These are phyloP conservation scores for Pomatorhinus ruficollis DNA, from an alignment of 2,113 vertebrate genomes.

Conservation along the genomic window DNA sequence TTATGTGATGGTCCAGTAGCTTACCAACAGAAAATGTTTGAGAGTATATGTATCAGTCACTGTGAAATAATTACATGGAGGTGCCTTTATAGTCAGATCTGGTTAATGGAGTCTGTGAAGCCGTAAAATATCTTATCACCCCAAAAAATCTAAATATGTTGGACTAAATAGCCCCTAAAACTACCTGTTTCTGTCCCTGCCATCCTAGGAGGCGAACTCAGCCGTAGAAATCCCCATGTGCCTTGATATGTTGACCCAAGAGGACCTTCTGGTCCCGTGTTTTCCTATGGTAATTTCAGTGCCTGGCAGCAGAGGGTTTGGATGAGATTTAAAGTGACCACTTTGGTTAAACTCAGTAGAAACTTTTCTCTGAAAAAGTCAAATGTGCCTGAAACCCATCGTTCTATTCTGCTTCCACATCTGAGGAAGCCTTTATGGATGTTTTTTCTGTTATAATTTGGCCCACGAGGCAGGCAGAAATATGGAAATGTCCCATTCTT, in stretches of 20 bases:
- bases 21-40: constrained; percentile 9
- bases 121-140: neutral
- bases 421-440: neutral
- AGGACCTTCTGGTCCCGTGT: neutral
- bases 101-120: neutral
- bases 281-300: neutral
- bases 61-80: neutral
- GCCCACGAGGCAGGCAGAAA: neutral
- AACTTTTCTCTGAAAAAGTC: neutral
- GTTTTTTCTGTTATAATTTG: neutral
- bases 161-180: neutral
- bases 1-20: constrained; percentile 1
- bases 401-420: neutral
- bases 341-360: neutral
- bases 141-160: neutral
- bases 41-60: neutral
- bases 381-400: neutral
- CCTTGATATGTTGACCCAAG: neutral
- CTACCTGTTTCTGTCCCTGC: neutral
- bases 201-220: neutral
- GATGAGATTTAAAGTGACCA: neutral
- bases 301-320: neutral
- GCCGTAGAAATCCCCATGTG: neutral
- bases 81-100: neutral
- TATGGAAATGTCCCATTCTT: neutral